phyloP scores from a whole-genome alignment of 2,888 invertebrate species.

The Therioaphis trifolii region DNA sequence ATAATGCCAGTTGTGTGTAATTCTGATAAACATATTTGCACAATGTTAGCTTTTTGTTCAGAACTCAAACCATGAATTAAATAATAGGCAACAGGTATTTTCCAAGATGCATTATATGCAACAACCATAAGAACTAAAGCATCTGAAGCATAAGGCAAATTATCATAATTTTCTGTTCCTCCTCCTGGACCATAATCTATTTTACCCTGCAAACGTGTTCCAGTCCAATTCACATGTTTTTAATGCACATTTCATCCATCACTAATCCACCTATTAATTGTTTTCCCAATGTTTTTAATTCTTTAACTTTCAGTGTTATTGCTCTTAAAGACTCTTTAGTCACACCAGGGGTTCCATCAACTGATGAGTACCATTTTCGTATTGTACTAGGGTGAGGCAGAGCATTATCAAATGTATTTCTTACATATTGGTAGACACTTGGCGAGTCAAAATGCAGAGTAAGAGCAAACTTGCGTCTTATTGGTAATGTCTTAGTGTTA shows the following conservation, averaged over 20 bases:
- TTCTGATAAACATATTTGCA: background rate
- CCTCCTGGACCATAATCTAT: constrained; percentile 2
- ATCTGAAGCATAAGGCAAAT: constrained; percentile 2
- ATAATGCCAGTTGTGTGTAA: background rate
- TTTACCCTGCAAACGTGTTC: background rate
- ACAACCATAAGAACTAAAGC: constrained; percentile 58
- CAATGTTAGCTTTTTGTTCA: background rate
- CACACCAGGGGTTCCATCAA: background rate
- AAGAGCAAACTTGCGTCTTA: background rate
- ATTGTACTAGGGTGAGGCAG: background rate
- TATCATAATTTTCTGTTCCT: background rate
- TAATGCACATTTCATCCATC: constrained; percentile 14
- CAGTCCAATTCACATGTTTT: background rate
- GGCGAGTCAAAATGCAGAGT: constrained; percentile 2
- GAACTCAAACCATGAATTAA: constrained; percentile 7
- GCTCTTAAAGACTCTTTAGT: background rate
- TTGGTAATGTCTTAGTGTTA: too few relatives aligned
- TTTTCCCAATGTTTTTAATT: background rate
- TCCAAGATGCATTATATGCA: constrained; percentile 55
- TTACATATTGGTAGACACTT: background rate
- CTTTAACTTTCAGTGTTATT: background rate
- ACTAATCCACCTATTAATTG: constrained; percentile 1
- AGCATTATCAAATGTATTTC: background rate
- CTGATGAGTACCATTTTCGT: constrained; percentile 2
- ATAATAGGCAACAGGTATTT: constrained; percentile 60